These are phyloP conservation scores for Halcyon senegalensis DNA, from an alignment of 2,113 vertebrate species.

Conservation along the genomic window DNA sequence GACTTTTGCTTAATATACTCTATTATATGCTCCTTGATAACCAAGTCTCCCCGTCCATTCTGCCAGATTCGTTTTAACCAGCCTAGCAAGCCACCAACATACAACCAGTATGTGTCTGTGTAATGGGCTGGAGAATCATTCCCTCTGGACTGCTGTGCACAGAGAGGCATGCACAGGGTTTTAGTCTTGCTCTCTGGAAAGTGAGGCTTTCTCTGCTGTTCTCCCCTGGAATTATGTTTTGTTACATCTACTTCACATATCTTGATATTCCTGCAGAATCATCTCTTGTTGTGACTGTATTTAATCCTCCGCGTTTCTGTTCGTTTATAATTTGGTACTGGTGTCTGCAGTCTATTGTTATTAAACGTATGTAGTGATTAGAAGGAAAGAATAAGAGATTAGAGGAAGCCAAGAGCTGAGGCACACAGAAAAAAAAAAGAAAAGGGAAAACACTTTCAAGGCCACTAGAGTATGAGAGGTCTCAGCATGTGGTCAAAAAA, in stretches of 20 bases:
- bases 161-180: fast-evolving
- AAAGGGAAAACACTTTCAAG: constrained; percentile 22
- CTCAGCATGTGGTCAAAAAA: constrained; percentile 24
- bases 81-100: neutral
- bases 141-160: neutral
- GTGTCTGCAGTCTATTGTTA: constrained; percentile 11
- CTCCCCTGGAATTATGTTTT: neutral
- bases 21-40: neutral
- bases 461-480: constrained; percentile 15
- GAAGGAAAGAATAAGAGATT: constrained; percentile 42
- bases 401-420: constrained; percentile 24
- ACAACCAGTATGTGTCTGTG: neutral
- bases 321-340: neutral
- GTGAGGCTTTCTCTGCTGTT: neutral
- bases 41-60: neutral
- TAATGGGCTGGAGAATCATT: neutral
- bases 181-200: neutral
- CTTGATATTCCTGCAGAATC: neutral
- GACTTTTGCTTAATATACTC: neutral
- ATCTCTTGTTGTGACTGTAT: neutral
- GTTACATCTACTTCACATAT: neutral
- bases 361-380: neutral
- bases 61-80: neutral
- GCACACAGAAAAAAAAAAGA: neutral
- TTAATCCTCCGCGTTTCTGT: neutral